These are phyloP conservation scores for Panthera tigris DNA, from an alignment of 2,113 vertebrate species.

Conservation along the genomic window DNA sequence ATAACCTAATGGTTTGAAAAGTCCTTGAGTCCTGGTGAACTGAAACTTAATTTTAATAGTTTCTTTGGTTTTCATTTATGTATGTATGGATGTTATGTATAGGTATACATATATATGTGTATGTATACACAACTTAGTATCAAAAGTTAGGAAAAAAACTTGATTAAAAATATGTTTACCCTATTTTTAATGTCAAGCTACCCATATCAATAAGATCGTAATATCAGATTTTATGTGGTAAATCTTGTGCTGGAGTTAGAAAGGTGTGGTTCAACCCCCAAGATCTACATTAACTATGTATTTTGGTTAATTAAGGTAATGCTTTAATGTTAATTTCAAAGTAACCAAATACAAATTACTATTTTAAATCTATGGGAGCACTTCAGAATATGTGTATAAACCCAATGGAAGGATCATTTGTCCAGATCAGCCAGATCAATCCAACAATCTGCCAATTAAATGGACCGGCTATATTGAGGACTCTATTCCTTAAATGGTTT, in stretches of 20 bases:
- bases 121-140: not conserved
- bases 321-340: not conserved
- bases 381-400: not conserved
- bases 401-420: not conserved
- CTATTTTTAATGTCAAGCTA: not conserved
- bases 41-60: slow-evolving; percentile 35
- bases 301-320: not conserved
- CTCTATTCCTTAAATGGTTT: slow-evolving; percentile 31
- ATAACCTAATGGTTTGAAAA: slow-evolving; percentile 14
- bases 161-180: not conserved
- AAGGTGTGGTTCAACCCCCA: not conserved
- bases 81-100: not conserved
- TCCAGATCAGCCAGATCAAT: not conserved
- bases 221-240: slow-evolving; percentile 31
- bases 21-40: slow-evolving; percentile 42
- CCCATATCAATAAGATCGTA: not conserved
- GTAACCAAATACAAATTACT: slow-evolving; percentile 18
- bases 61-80: slow-evolving; percentile 35
- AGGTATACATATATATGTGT: not conserved
- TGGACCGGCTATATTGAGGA: not conserved
- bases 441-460: not conserved
- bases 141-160: slow-evolving; percentile 37
- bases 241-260: slow-evolving; percentile 1
- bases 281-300: not conserved
- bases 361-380: not conserved